A percentile compares a stretch with the other conserved stretches of the same genome.
Conservation (phyloP, 2,888 invertebrate species). For the Rotaria socialis region DNA sequence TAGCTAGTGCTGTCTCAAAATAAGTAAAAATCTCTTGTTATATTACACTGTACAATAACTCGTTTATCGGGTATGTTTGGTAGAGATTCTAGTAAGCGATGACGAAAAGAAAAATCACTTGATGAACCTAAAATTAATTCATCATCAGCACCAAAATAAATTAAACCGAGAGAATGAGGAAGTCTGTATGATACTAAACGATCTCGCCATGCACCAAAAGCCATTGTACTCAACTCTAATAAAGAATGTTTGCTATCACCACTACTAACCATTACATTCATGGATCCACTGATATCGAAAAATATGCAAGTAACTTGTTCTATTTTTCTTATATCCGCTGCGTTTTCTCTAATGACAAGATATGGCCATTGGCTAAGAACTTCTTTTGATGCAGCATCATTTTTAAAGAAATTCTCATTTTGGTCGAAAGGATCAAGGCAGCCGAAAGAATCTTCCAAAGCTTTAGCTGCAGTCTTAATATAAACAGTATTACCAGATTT, state of each 20-base stretch:
- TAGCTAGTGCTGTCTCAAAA: background rate
- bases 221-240: conserved; percentile 25
- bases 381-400: background rate
- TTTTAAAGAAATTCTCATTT: background rate
- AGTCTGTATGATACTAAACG: conserved; percentile 19
- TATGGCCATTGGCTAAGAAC: background rate
- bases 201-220: conserved; percentile 30
- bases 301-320: conserved; percentile 15
- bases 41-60: background rate
- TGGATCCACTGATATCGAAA: conserved; percentile 31
- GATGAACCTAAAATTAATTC: background rate
- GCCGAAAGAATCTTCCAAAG: background rate
- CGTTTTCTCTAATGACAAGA: background rate
- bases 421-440: background rate
- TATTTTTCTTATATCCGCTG: conserved; percentile 5
- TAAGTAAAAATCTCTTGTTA: background rate
- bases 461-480: background rate
- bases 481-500: background rate
- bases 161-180: background rate
- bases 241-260: background rate
- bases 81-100: background rate
- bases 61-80: background rate
- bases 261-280: background rate
- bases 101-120: background rate
- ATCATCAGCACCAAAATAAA: conserved; percentile 11